phyloP scores from a whole-genome alignment of 2,888 invertebrate species.

The Heterodera filipjevi region DNA sequence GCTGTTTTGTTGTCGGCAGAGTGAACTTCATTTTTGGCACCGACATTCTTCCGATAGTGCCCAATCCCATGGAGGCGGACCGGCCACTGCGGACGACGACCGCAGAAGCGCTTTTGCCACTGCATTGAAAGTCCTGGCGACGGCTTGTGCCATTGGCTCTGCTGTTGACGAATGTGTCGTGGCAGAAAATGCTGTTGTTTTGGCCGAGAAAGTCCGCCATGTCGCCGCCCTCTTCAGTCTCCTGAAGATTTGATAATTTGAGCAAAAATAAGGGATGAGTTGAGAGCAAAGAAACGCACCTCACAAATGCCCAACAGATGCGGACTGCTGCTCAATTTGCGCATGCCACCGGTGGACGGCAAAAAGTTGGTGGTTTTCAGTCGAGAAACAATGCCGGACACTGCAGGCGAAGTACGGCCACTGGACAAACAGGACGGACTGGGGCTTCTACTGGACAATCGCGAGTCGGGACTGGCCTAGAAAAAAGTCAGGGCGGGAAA shows the following conservation, averaged over 20 bases:
- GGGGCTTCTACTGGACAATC: slow-evolving; percentile 58
- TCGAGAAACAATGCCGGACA: slow-evolving; percentile 42
- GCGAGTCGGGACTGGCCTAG: slow-evolving; percentile 57
- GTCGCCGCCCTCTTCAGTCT: slow-evolving; percentile 47
- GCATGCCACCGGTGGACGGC: slow-evolving; percentile 53
- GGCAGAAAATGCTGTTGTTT: neutral
- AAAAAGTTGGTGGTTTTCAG: slow-evolving; percentile 52
- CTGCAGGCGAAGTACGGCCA: slow-evolving; percentile 15
- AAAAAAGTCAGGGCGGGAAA: neutral
- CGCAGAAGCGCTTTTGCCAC: slow-evolving; percentile 23
- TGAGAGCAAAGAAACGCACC: slow-evolving; percentile 34
- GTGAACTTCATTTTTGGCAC: slow-evolving; percentile 6
- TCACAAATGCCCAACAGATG: slow-evolving; percentile 62
- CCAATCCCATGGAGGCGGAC: slow-evolving; percentile 35
- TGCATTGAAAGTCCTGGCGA: neutral
- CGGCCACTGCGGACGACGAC: slow-evolving; percentile 24
- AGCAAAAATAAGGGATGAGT: neutral
- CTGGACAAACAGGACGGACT: slow-evolving; percentile 52
- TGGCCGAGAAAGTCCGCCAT: slow-evolving; percentile 14
- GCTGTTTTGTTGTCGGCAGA: neutral
- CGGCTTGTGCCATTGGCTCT: neutral
- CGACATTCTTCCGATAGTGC: slow-evolving; percentile 22
- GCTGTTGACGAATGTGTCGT: neutral
- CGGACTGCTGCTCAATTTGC: slow-evolving; percentile 64
- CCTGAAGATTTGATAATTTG: slow-evolving; percentile 26